Percentiles rank a stretch among this genome's conserved stretches.
Conservation (phyloP, 2,797 vertebrate genomes). For the Ctenopoma kingsleyae region DNA sequence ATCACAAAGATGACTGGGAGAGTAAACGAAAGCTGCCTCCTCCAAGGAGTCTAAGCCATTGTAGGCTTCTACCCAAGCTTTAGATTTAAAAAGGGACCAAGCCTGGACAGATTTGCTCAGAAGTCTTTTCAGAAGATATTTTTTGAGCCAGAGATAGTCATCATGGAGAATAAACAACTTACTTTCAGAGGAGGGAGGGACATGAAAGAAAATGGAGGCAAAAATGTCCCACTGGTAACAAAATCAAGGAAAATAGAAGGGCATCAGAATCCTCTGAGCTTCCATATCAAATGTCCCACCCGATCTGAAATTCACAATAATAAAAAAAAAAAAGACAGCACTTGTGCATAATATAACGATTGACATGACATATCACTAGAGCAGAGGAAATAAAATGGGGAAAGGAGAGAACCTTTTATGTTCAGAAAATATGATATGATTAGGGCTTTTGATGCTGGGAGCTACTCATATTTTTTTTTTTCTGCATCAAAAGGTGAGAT, state of each 20-base stretch:
- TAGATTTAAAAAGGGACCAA: constrained; percentile 79
- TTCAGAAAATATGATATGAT: constrained; percentile 78
- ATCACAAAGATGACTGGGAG: constrained; percentile 83
- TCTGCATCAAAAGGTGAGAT: constrained; percentile 78
- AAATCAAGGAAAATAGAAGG: constrained; percentile 84
- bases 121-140: constrained; percentile 82
- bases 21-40: constrained; percentile 78
- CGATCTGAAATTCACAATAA: constrained; percentile 74
- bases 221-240: constrained; percentile 77
- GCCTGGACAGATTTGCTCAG: constrained; percentile 82
- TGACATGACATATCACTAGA: constrained; percentile 79
- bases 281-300: constrained; percentile 76
- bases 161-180: constrained; percentile 84
- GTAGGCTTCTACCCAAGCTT: constrained; percentile 82
- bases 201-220: constrained; percentile 79
- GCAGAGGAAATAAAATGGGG: constrained; percentile 69
- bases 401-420: constrained; percentile 73
- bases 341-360: constrained; percentile 78
- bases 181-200: constrained; percentile 77
- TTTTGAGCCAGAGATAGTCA: constrained; percentile 81
- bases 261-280: constrained; percentile 77
- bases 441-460: constrained; percentile 76
- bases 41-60: constrained; percentile 80
- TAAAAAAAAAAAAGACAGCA: constrained; percentile 74
- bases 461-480: constrained; percentile 59